phyloP scores from a whole-genome alignment of 2,113 vertebrate species.

The Hydropotes inermis region DNA sequence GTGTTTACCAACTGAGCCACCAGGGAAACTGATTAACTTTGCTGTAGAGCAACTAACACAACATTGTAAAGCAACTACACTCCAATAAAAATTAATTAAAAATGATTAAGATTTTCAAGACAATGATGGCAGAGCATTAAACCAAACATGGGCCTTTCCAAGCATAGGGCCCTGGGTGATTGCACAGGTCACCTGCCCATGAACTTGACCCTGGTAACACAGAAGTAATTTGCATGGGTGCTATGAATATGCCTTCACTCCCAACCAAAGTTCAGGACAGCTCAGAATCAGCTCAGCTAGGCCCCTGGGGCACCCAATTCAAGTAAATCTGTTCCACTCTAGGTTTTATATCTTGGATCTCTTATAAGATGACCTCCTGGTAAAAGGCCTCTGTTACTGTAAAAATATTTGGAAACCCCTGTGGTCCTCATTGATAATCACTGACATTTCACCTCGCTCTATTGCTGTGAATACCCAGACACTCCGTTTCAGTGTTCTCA shows the following conservation, averaged over 20 bases:
- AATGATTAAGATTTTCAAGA: not conserved
- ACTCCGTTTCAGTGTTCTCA: not conserved
- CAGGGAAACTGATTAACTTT: not conserved
- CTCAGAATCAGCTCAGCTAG: not conserved
- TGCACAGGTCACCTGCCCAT: not conserved
- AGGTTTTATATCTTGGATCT: not conserved
- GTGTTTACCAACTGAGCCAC: not conserved
- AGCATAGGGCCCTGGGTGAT: not conserved
- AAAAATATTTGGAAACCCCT: not conserved
- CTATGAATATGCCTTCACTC: not conserved
- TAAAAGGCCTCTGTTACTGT: not conserved
- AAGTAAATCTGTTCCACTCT: not conserved
- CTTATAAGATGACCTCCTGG: not conserved
- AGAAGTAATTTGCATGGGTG: not conserved
- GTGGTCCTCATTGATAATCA: not conserved
- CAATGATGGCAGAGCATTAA: not conserved
- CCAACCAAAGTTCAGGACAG: not conserved
- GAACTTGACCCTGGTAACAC: not conserved
- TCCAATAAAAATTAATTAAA: not conserved
- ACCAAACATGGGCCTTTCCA: not conserved
- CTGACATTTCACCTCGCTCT: not conserved
- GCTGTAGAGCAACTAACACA: not conserved
- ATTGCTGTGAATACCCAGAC: too few species aligned
- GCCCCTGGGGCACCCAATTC: not conserved
- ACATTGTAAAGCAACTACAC: not conserved